Evolutionary conservation across 2,888 invertebrate species (phyloP).

Genomic region (Parapristionchus giblindavisi): DNA sequence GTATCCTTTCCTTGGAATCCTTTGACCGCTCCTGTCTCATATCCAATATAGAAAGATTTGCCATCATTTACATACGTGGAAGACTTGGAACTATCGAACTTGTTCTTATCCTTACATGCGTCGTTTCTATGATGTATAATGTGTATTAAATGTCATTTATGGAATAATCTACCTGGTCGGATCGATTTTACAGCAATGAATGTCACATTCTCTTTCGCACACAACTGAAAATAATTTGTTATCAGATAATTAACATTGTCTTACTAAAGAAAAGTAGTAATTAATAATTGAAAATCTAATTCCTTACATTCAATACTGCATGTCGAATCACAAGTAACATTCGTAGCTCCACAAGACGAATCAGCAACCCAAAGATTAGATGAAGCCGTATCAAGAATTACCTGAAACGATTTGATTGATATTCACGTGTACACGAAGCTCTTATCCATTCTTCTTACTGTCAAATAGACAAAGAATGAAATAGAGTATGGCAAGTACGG

Average conservation of each 20-base stretch:
- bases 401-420: too few species aligned
- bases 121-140: too few species aligned
- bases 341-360: constrained; percentile 43
- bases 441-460: too few species aligned
- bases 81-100: constrained; percentile 89
- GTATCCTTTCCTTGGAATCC: constrained; percentile 91
- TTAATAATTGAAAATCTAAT: too few species aligned
- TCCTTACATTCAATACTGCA: background rate
- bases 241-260: too few species aligned
- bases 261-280: too few species aligned
- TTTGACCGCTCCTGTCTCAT: constrained; percentile 88
- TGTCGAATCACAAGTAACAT: background rate
- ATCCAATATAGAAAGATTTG: constrained; percentile 87
- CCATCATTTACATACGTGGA: constrained; percentile 85
- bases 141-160: too few species aligned
- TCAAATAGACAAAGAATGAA: too few species aligned
- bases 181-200: constrained; percentile 18
- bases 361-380: constrained; percentile 59
- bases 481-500: too few species aligned
- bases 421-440: too few species aligned
- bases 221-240: too few species aligned
- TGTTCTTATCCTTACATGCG: constrained; percentile 73
- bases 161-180: too few species aligned
- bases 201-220: constrained; percentile 9
- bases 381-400: constrained; percentile 59